Evolutionary conservation across 2,888 invertebrate genomes (phyloP).

Genomic region (Creontiades dilutus): DNA sequence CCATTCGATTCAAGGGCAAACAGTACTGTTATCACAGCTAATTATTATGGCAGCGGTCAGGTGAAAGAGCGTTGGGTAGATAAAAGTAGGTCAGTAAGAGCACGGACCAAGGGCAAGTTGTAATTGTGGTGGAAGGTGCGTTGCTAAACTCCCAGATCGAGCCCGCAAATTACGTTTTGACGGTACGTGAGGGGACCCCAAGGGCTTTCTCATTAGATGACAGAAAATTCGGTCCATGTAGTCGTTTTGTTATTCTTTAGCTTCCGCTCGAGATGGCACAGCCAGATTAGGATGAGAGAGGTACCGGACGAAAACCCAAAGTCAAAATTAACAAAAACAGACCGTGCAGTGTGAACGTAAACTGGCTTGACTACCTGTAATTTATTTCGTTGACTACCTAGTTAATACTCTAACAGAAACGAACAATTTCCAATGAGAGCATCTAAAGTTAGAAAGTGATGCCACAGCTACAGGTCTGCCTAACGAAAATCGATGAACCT

Average conservation of each 20-base stretch:
- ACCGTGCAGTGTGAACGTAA: background rate
- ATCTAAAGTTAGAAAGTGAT: too few species aligned
- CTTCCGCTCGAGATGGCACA: background rate
- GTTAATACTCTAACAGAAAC: too few species aligned
- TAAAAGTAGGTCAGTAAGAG: slow-evolving; percentile 52
- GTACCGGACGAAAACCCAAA: background rate
- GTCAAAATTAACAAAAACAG: background rate
- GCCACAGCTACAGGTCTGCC: too few species aligned
- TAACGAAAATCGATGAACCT: too few species aligned
- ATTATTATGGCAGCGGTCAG: background rate
- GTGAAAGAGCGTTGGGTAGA: slow-evolving; percentile 34
- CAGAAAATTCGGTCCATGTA: background rate
- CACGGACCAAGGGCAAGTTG: slow-evolving; percentile 51
- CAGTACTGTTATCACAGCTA: slow-evolving; percentile 43
- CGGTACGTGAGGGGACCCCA: slow-evolving; percentile 14
- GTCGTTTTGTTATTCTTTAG: slow-evolving; percentile 23
- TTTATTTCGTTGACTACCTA: too few species aligned
- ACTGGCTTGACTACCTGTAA: too few species aligned
- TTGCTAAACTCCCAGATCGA: slow-evolving; percentile 30
- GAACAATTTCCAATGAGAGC: too few species aligned
- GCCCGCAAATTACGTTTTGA: slow-evolving; percentile 14
- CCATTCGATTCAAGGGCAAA: slow-evolving; percentile 29
- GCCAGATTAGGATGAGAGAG: slow-evolving; percentile 19
- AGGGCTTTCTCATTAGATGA: slow-evolving; percentile 10
- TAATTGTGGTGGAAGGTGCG: slow-evolving; percentile 41